Percentiles rank a stretch among this genome's conserved stretches.
These are phyloP conservation scores for Rotaria magnacalcarata DNA, from an alignment of 2,888 invertebrate species.

Conservation along the genomic window DNA sequence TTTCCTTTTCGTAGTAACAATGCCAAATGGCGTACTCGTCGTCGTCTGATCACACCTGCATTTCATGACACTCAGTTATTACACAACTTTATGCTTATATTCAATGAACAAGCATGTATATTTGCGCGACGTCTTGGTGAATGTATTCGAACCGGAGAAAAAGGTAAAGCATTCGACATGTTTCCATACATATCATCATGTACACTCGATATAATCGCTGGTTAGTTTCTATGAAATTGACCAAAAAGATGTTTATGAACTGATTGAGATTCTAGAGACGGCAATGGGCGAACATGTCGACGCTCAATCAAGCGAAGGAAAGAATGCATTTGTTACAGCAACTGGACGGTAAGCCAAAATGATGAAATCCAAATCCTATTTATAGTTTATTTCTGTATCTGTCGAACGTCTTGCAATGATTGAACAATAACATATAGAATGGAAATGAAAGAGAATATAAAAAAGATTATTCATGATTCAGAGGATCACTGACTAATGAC, in stretches of 20 bases:
- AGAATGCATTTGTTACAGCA: not conserved
- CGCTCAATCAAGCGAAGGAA: not conserved
- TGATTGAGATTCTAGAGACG: not conserved
- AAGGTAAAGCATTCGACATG: not conserved
- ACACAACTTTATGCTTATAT: constrained; percentile 55
- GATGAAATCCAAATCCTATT: too few relatives aligned
- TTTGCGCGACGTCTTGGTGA: not conserved
- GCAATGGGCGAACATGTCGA: not conserved
- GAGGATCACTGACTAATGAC: too few relatives aligned
- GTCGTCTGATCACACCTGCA: constrained; percentile 72
- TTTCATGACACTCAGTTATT: constrained; percentile 63
- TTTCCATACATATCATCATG: not conserved
- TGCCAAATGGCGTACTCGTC: constrained; percentile 67
- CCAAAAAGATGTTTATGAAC: too few relatives aligned
- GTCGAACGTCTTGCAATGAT: too few relatives aligned
- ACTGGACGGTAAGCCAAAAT: not conserved
- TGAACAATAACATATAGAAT: too few relatives aligned
- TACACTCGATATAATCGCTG: constrained; percentile 16
- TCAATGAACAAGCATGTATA: constrained; percentile 47
- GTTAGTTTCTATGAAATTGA: not conserved
- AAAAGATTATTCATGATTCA: too few relatives aligned
- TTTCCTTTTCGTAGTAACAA: constrained; percentile 58
- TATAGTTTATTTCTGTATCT: too few relatives aligned
- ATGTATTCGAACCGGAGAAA: constrained; percentile 48
- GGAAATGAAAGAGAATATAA: too few relatives aligned